Base-by-base conservation (phyloP, 1,140 invertebrate species). In the Lordiphosa collinella region DNA sequence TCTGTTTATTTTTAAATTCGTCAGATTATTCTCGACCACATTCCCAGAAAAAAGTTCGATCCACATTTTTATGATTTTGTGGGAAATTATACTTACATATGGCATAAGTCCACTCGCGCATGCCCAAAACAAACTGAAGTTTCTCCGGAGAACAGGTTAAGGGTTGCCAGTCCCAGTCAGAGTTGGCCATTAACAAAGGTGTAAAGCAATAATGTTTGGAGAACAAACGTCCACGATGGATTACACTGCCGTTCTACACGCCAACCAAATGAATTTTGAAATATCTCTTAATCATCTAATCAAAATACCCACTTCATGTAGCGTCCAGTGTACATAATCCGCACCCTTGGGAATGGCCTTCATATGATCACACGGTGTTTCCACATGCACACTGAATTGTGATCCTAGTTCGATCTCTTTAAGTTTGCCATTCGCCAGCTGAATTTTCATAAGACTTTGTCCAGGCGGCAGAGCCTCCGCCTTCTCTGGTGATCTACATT, bases 41-140 rank as follows among this genome's bases (percentile, higher is more conserved):
- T 55, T 14, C 37, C 54, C 29, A n/a, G 22, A n/a, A 35, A 18
- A 18, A 18, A 18, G 4, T 18, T 18, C n/a, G 18, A 4, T 5
- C 25, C 51, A 31, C 31, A 66, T 29, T 35, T 62, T 52, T 56
- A 41, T 50, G 46, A 38, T 34, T 46, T 49, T 25, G 13, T 12
- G n/a, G 13, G 13, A 36, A n/a, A 16, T n/a, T 32, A 29, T 18
- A 63, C 86, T 86, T 52, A 88, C 86, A 88, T 52, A 84, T 79
- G 16, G 85, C 85, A 53, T 88, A 88, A 18, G 86, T 88, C 86
- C 86, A 88, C 11, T 87, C 86, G 6, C 62, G 60, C 0, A 79
- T 74, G 10, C 73, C 86, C 35, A 88, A 52, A 0, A 61, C 52
- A 29, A 88, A 88, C 4, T 59, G 69, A 0, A 88, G 57, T 36